Conservation (phyloP, 1,140 invertebrate species). For the Zaprionus kolodkinae region DNA sequence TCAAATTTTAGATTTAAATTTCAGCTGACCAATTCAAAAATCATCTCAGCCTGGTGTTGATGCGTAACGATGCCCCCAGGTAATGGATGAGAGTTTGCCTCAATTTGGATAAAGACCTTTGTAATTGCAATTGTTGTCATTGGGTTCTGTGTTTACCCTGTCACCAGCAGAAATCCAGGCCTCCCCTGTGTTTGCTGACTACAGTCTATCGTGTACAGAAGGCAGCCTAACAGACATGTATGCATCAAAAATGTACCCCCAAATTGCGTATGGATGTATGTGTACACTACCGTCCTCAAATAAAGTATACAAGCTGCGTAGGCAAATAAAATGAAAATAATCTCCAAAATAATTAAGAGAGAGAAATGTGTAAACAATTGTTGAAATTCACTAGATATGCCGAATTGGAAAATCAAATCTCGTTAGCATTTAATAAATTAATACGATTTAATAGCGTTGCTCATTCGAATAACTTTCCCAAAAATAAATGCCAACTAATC, state of each 20-base stretch:
- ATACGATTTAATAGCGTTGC: not conserved
- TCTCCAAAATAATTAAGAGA: not conserved
- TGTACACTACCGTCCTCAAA: conserved; percentile 25
- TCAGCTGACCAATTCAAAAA: not conserved
- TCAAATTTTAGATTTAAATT: not conserved
- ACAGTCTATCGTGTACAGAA: not conserved
- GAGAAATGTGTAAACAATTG: not conserved
- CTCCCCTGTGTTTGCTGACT: not conserved
- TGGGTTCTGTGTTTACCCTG: conserved; percentile 6
- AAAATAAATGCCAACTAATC: not conserved
- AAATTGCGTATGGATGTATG: not conserved
- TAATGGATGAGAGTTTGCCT: not conserved
- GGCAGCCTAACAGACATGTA: not conserved
- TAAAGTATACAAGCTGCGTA: conserved; percentile 19
- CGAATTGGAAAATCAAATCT: not conserved
- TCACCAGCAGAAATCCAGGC: conserved; percentile 13
- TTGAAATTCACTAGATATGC: not conserved
- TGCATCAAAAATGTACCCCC: not conserved
- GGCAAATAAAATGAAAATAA: conserved; percentile 1
- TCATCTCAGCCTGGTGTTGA: not conserved
- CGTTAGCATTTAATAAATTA: not conserved
- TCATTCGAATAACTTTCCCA: not conserved
- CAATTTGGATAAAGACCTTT: not conserved
- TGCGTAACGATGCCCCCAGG: not conserved
- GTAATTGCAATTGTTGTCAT: conserved; percentile 20